These are phyloP conservation scores for Hippoglossus hippoglossus DNA, from an alignment of 2,797 vertebrate species.

Conservation along the genomic window DNA sequence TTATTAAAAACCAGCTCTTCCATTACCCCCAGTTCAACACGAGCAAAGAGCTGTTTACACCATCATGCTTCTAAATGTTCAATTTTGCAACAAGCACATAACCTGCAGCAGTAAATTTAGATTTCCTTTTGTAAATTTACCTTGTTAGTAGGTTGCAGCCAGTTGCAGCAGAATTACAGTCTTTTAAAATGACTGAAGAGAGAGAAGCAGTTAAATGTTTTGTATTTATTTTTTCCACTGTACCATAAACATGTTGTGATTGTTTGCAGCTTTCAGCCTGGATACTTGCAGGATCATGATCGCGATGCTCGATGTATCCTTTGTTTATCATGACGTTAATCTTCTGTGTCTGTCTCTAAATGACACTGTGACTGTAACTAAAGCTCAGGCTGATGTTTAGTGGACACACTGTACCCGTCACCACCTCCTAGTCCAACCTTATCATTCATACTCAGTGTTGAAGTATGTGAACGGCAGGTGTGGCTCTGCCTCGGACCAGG, in stretches of 20 bases:
- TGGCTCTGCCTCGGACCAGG: not conserved
- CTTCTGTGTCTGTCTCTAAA: not conserved
- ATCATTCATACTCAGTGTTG: not conserved
- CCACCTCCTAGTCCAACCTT: not conserved
- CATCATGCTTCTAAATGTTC: not conserved
- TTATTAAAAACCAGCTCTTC: too few relatives aligned
- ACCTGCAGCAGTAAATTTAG: too few relatives aligned
- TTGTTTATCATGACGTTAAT: constrained; percentile 28
- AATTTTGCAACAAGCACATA: too few relatives aligned
- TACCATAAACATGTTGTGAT: not conserved
- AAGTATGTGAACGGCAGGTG: not conserved
- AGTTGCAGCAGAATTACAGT: too few relatives aligned
- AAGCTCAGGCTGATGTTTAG: not conserved
- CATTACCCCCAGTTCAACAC: too few relatives aligned
- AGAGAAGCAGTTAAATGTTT: too few relatives aligned
- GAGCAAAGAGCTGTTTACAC: not conserved
- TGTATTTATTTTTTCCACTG: too few relatives aligned
- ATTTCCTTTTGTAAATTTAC: too few relatives aligned
- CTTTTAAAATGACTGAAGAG: too few relatives aligned
- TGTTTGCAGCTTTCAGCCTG: constrained; percentile 90
- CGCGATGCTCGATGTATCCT: constrained; percentile 94
- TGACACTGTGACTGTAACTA: not conserved
- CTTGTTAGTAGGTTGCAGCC: too few relatives aligned
- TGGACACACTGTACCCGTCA: too few relatives aligned
- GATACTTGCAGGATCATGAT: constrained; percentile 94